These are phyloP conservation scores for Plectropomus leopardus DNA, from an alignment of 2,113 vertebrate species.

Conservation along the genomic window DNA sequence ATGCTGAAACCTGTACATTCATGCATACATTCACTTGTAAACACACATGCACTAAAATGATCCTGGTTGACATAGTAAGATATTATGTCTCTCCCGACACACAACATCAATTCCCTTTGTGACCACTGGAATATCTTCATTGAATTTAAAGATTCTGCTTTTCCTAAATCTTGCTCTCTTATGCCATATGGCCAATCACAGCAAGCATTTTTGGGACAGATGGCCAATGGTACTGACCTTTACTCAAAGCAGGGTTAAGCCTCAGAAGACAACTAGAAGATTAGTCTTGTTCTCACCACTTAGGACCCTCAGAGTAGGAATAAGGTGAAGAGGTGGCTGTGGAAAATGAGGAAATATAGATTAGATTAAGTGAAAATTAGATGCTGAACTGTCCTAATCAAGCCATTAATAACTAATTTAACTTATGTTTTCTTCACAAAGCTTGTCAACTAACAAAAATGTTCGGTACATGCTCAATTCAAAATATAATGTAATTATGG, in stretches of 20 bases:
- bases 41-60: background rate
- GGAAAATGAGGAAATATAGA: slow-evolving; percentile 2
- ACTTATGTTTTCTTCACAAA: background rate
- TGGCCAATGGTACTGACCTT: slow-evolving; percentile 65
- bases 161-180: slow-evolving; percentile 33
- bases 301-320: slow-evolving; percentile 28
- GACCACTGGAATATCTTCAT: slow-evolving; percentile 9
- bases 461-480: background rate
- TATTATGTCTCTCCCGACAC: background rate
- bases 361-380: slow-evolving; percentile 2
- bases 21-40: background rate
- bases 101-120: background rate
- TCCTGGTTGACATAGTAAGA: background rate
- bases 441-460: too few relatives aligned
- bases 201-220: slow-evolving; percentile 57
- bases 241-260: slow-evolving; percentile 71
- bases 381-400: background rate
- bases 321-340: slow-evolving; percentile 10
- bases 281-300: slow-evolving; percentile 64
- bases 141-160: slow-evolving; percentile 45
- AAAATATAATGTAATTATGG: background rate
- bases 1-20: too few relatives aligned
- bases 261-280: slow-evolving; percentile 53
- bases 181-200: slow-evolving; percentile 73
- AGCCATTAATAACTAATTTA: background rate